Percentiles rank a stretch among this genome's conserved stretches.
Evolutionary conservation across 2,113 vertebrate genomes (phyloP).

Genomic region (Oplegnathus fasciatus): DNA sequence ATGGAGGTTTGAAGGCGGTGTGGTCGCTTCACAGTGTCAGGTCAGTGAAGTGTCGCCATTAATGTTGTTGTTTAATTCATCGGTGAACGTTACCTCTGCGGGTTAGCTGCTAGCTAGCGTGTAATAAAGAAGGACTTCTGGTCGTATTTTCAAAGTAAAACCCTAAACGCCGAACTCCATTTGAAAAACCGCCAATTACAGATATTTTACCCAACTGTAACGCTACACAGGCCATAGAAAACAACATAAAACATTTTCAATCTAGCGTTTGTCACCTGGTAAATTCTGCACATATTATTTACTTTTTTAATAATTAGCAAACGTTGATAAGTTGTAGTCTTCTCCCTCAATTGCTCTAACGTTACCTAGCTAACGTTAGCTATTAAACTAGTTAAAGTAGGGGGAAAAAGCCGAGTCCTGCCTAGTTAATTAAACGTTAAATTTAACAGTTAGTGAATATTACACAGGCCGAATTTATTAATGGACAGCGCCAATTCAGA

Average conservation of each 20-base stretch:
- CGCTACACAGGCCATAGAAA: background rate
- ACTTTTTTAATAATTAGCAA: too few species aligned
- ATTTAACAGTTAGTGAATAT: background rate
- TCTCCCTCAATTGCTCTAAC: background rate
- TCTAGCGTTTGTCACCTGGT: background rate
- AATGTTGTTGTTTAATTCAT: background rate
- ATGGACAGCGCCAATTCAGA: background rate
- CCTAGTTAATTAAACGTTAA: background rate
- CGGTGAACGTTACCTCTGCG: background rate
- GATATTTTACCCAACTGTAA: background rate
- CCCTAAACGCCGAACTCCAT: background rate
- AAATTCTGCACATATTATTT: background rate
- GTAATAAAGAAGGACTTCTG: background rate
- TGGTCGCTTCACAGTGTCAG: background rate
- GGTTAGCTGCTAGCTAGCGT: background rate
- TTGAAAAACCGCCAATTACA: background rate
- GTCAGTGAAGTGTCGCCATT: background rate
- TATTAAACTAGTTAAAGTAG: background rate
- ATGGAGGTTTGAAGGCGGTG: background rate
- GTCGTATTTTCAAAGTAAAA: constrained; percentile 36
- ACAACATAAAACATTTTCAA: background rate
- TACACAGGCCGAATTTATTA: background rate
- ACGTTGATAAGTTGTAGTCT: background rate
- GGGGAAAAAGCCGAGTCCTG: background rate
- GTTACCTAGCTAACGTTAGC: background rate